Evolutionary conservation across 2,113 vertebrate genomes (phyloP).

Genomic region (Tapirus terrestris): DNA sequence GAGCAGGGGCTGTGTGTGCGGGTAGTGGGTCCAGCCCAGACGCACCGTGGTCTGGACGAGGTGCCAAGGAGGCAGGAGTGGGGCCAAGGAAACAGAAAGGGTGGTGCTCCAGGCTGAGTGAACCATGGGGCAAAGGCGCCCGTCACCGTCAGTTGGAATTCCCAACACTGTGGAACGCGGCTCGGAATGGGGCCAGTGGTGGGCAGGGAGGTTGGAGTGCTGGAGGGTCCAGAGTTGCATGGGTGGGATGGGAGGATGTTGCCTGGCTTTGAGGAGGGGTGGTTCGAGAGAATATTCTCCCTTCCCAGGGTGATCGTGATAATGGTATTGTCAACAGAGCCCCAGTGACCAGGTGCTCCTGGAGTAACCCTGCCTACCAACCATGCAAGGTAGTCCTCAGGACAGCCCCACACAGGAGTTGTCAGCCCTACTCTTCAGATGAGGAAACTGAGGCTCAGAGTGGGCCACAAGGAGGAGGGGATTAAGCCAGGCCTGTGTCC

Average conservation of each 20-base stretch:
- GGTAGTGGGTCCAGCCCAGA: neutral
- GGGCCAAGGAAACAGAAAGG: neutral
- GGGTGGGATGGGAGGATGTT: fast-evolving
- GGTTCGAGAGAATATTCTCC: fast-evolving
- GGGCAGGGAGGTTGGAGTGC: fast-evolving
- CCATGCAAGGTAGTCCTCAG: fast-evolving
- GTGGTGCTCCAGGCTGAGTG: fast-evolving
- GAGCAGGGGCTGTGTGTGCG: neutral
- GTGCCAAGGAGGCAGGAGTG: neutral
- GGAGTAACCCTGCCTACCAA: neutral
- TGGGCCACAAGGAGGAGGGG: neutral
- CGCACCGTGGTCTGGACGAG: neutral
- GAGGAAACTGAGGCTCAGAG: neutral
- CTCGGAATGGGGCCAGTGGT: no score
- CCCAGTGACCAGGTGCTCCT: neutral
- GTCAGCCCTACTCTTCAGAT: neutral
- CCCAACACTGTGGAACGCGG: fast-evolving
- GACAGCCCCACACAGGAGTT: neutral
- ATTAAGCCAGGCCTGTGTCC: neutral
- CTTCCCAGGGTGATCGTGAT: fast-evolving
- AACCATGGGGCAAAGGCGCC: fast-evolving
- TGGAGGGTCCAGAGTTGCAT: fast-evolving
- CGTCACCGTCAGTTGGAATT: no score
- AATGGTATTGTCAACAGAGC: fast-evolving
- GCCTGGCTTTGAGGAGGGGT: fast-evolving